Evolutionary conservation across 2,113 vertebrate genomes (phyloP).

Genomic region (Pteruthius melanotis): DNA sequence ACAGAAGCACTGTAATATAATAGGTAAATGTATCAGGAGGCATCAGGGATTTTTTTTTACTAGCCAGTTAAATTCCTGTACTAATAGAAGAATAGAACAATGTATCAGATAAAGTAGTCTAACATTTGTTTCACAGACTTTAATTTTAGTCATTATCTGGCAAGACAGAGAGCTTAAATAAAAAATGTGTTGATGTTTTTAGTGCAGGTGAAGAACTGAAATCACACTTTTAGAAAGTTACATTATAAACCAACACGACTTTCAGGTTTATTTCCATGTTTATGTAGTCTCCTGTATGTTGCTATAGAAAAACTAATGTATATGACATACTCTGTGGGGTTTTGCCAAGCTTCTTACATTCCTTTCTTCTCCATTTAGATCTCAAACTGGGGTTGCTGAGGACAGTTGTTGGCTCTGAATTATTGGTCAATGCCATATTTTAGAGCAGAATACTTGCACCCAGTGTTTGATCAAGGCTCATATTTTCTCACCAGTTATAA

Average conservation of each 20-base stretch:
- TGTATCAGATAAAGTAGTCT: background rate
- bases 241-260: background rate
- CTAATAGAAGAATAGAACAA: background rate
- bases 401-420: background rate
- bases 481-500: background rate
- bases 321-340: background rate
- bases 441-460: background rate
- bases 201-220: background rate
- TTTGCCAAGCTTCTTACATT: background rate
- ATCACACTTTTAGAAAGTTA: background rate
- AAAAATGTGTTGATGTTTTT: background rate
- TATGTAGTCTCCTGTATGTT: background rate
- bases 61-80: background rate
- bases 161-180: background rate
- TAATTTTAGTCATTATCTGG: background rate
- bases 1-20: background rate
- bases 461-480: background rate
- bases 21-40: background rate
- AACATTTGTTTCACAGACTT: background rate
- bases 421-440: background rate
- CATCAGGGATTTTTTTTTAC: background rate
- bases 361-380: background rate
- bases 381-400: background rate
- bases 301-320: background rate
- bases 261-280: background rate